These are phyloP conservation scores for Calcarius ornatus DNA, from an alignment of 2,113 vertebrate species.

Conservation along the genomic window DNA sequence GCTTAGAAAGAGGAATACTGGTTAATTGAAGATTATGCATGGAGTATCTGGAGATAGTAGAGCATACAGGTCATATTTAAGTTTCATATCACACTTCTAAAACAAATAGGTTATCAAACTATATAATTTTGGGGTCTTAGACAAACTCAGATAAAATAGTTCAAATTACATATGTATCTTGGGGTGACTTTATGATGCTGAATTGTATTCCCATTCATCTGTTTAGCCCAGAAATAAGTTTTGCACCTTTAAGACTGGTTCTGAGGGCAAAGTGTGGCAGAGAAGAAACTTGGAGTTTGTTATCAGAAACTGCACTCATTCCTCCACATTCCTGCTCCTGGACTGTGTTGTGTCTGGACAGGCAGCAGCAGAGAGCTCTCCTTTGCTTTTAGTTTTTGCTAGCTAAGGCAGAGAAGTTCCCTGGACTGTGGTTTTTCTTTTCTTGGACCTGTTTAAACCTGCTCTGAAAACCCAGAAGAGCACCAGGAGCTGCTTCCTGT, in stretches of 20 bases:
- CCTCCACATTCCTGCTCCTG: background rate
- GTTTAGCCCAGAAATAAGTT: background rate
- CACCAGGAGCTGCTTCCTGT: too few relatives aligned
- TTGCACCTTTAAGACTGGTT: background rate
- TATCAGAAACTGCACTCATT: background rate
- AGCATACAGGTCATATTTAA: background rate
- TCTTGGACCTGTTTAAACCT: too few relatives aligned
- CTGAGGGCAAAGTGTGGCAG: background rate
- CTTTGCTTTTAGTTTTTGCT: background rate
- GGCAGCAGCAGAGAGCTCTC: background rate
- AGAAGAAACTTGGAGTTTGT: background rate
- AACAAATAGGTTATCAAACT: background rate
- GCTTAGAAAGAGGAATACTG: background rate
- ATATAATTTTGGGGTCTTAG: background rate
- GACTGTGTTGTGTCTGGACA: background rate
- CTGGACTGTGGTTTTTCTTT: too few relatives aligned
- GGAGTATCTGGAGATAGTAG: background rate
- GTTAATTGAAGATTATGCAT: background rate
- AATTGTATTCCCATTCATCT: background rate
- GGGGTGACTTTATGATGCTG: background rate
- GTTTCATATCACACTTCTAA: background rate
- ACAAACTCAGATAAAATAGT: background rate
- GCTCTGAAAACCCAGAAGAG: too few relatives aligned
- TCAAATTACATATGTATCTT: background rate
- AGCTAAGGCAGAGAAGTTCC: background rate